phyloP scores from a whole-genome alignment of 2,797 vertebrate genomes.

The Ciconia nigra region DNA sequence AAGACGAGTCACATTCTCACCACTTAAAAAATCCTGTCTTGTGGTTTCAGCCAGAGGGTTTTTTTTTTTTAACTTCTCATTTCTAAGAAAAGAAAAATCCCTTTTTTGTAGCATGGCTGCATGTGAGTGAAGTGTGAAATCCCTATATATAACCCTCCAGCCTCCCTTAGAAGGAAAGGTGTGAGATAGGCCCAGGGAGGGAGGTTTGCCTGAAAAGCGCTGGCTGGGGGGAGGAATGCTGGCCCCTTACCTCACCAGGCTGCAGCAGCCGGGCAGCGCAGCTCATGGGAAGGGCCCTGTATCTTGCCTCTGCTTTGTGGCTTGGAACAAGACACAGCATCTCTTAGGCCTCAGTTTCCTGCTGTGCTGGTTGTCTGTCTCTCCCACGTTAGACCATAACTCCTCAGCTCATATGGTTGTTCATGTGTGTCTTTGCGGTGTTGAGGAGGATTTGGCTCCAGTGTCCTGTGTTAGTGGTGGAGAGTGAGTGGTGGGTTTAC shows the following conservation, averaged over 20 bases:
- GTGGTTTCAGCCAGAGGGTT: background rate
- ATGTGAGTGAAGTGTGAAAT: background rate
- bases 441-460: background rate
- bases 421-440: accelerated
- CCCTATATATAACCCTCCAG: background rate
- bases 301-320: background rate
- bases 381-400: accelerated
- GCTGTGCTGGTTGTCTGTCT: background rate
- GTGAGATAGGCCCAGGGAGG: background rate
- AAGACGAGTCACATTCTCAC: background rate
- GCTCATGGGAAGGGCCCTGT: background rate
- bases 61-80: background rate
- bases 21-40: background rate
- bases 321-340: background rate
- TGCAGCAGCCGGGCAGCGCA: accelerated
- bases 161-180: background rate
- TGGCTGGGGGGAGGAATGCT: background rate
- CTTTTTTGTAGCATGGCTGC: background rate
- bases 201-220: background rate
- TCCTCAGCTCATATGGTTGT: background rate
- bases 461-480: background rate
- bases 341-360: background rate
- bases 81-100: constrained; percentile 21
- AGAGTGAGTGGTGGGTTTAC: background rate
- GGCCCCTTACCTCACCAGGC: background rate